These are phyloP conservation scores for Hirundichthys speculiger DNA, from an alignment of 2,113 vertebrate species.

Conservation along the genomic window DNA sequence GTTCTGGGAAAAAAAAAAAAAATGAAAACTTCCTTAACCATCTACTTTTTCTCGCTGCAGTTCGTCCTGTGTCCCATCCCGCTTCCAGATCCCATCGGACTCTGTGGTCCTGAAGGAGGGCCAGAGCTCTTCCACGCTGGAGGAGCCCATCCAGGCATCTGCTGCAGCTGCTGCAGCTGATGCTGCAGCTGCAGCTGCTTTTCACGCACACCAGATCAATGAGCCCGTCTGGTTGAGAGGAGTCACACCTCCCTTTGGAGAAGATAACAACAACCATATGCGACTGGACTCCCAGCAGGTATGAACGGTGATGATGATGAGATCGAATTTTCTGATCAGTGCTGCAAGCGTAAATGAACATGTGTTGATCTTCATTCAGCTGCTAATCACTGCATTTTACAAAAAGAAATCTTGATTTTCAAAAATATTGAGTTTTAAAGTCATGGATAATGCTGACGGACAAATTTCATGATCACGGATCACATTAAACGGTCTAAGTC, in stretches of 20 bases:
- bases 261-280: conserved; percentile 84
- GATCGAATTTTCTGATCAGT: no score
- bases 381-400: neutral
- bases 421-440: no score
- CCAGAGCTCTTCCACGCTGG: conserved; percentile 79
- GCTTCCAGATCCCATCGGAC: conserved; percentile 90
- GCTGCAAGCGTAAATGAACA: no score
- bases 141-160: conserved; percentile 73
- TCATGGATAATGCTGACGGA: no score
- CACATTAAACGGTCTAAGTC: no score
- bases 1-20: neutral
- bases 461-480: no score
- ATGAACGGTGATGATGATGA: neutral
- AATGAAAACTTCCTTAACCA: fast-evolving
- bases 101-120: conserved; percentile 87
- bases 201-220: conserved; percentile 33
- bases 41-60: conserved; percentile 1
- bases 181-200: conserved; percentile 70
- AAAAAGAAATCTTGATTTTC: neutral
- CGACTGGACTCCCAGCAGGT: conserved; percentile 89
- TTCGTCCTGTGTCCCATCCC: conserved; percentile 85
- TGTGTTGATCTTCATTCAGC: no score
- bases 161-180: conserved; percentile 73
- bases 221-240: conserved; percentile 45
- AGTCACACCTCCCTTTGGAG: conserved; percentile 76